phyloP scores from a whole-genome alignment of 2,113 vertebrate species.

The Notothenia coriiceps region DNA sequence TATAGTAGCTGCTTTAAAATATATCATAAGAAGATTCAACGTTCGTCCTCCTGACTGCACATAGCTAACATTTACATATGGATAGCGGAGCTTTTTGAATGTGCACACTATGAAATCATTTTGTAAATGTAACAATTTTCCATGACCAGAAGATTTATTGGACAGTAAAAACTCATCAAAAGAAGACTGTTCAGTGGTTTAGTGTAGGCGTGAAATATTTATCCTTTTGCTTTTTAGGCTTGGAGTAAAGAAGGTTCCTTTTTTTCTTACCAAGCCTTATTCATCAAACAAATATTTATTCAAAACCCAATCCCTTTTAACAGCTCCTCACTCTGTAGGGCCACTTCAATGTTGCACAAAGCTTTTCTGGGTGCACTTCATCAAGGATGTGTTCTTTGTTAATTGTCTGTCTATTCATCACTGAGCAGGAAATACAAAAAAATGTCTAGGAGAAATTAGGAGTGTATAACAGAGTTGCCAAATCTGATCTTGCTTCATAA shows the following conservation, averaged over 20 bases:
- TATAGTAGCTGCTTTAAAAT: slow-evolving; percentile 6
- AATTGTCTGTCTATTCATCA: not conserved
- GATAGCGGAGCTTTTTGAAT: not conserved
- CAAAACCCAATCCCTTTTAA: not conserved
- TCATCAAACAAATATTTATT: slow-evolving; percentile 8
- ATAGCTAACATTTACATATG: slow-evolving; percentile 2
- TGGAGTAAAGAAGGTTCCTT: not conserved
- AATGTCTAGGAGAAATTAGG: not conserved
- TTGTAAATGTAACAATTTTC: not conserved
- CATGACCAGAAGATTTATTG: slow-evolving; percentile 2
- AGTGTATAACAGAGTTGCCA: not conserved
- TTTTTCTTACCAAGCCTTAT: not conserved
- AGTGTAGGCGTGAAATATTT: not conserved
- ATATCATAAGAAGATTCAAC: not conserved
- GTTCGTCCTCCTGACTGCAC: not conserved
- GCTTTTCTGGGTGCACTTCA: not conserved
- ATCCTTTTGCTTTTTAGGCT: not conserved
- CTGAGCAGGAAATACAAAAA: not conserved
- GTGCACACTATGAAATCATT: not conserved
- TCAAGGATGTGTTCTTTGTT: not conserved
- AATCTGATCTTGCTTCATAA: not conserved
- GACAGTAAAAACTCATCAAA: not conserved
- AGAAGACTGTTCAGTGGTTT: not conserved
- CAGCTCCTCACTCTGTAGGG: not conserved
- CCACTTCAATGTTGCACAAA: not conserved